Evolutionary conservation across 2,888 invertebrate genomes (phyloP).

Genomic region (Dysmachus trigonus): DNA sequence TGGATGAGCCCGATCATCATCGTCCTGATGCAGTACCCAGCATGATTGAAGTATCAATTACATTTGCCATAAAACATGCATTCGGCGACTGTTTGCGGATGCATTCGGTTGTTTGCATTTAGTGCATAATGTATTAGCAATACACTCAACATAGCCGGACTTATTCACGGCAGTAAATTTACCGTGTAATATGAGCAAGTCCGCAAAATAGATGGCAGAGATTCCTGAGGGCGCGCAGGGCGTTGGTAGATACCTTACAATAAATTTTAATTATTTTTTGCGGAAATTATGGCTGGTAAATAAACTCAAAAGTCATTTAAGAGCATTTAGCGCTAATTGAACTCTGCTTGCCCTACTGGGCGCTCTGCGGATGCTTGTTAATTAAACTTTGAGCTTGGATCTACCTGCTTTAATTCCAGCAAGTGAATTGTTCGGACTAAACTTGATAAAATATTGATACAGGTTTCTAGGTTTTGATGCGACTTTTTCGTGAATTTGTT

Average conservation of each 20-base stretch:
- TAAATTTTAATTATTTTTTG: neutral
- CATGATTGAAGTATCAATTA: constrained; percentile 49
- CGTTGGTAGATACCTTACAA: neutral
- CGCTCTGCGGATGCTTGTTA: neutral
- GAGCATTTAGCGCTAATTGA: neutral
- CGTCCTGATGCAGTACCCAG: constrained; percentile 5
- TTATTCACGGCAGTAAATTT: constrained; percentile 27
- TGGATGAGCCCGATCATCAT: constrained; percentile 7
- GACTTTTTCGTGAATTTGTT: too few species aligned
- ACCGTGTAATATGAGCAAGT: constrained; percentile 23
- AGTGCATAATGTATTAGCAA: constrained; percentile 47
- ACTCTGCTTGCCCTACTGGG: neutral
- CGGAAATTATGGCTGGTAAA: neutral
- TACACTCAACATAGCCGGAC: constrained; percentile 34
- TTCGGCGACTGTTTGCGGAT: constrained; percentile 53
- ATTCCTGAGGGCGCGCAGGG: neutral
- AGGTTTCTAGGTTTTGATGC: neutral
- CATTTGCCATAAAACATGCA: constrained; percentile 53
- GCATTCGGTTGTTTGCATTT: constrained; percentile 52
- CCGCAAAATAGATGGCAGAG: constrained; percentile 10
- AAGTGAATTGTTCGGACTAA: neutral
- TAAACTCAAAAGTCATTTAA: neutral
- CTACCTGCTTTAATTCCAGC: neutral
- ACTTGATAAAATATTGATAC: neutral
- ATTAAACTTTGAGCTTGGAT: neutral